Conservation (phyloP, 2,797 vertebrate genomes). For the Cyprinodon diabolis region DNA sequence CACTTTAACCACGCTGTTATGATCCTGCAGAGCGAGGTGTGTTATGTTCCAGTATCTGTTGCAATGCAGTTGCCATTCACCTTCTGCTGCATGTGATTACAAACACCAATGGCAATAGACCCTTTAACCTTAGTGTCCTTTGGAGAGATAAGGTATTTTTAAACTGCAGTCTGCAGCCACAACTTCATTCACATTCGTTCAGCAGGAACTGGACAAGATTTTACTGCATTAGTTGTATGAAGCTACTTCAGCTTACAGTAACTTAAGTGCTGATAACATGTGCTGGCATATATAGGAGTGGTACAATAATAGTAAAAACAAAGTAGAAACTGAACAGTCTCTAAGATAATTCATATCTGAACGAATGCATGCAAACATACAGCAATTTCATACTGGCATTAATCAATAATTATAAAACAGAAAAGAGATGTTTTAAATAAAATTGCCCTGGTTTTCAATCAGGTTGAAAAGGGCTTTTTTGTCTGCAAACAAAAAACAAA, state of each 20-base stretch:
- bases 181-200: neutral
- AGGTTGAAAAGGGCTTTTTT: too few relatives aligned
- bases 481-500: too few relatives aligned
- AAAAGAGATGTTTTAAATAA: neutral
- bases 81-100: conserved; percentile 26
- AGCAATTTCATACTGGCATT: neutral
- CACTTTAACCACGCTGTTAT: conserved; percentile 99
- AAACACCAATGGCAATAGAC: conserved; percentile 6
- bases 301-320: neutral
- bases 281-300: neutral
- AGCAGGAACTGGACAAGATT: neutral
- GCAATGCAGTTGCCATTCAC: conserved; percentile 53
- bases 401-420: neutral
- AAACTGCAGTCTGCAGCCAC: conserved; percentile 13
- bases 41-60: conserved; percentile 49
- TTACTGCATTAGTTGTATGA: conserved; percentile 3
- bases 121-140: conserved; percentile 3
- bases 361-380: neutral
- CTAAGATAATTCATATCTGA: neutral
- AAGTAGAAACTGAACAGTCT: neutral
- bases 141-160: neutral
- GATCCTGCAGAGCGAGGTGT: conserved; percentile 99
- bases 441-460: too few relatives aligned
- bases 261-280: neutral
- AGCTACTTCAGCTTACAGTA: neutral